Base-by-base conservation (phyloP, 2,797 vertebrate genomes). In the Margarornis squamiger region DNA sequence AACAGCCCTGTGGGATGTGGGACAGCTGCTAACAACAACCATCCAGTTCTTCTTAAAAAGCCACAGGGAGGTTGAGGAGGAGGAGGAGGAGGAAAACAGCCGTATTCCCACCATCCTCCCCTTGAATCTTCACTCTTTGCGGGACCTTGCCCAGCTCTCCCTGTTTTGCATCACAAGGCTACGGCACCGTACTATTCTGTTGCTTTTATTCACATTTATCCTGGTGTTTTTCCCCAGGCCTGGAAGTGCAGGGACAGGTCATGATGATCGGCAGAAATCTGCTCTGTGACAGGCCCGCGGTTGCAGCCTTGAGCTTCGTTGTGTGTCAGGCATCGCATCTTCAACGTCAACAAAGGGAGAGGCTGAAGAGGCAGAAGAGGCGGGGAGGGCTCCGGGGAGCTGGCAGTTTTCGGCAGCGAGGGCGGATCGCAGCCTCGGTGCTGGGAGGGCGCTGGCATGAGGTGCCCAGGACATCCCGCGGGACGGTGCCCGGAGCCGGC, bases 261-360 rank as follows among this genome's bases (percentile, higher is more conserved):
- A 0, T 3, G 21, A 23, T 0, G 19, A 39, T 5, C 0, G 0
- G 45, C 45, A 57, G 27, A 22, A 46, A 43, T 16, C 21, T 5
- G 36, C 43, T 4, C 27, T 1, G 43, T 11, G 48, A 6, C 18
- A 21, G 38, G 45, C 9, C 14, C 15, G 13, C 0, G 21, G 26
- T 45, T 22, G 39, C 59, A 11, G 66, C 54, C 58, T 7, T 1
- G 23, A 59, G 66, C 61, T 18, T 5, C 3, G 52, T 26, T 0
- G 9, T 32, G 36, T 54, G 34, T 8, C 30, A 27, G 46, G 49
- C 2, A 1, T 14, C 1, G 7, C 2, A 19, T 45, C 80, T 51
- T 55, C 54, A 65, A 18, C 62, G 34, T 73, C 76, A 21, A 5
- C 46, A 30, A 38, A 70, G 24, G 12, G 39, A 43, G 63, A 51